phyloP scores from a whole-genome alignment of 2,797 vertebrate species.

The Iguana delicatissima region DNA sequence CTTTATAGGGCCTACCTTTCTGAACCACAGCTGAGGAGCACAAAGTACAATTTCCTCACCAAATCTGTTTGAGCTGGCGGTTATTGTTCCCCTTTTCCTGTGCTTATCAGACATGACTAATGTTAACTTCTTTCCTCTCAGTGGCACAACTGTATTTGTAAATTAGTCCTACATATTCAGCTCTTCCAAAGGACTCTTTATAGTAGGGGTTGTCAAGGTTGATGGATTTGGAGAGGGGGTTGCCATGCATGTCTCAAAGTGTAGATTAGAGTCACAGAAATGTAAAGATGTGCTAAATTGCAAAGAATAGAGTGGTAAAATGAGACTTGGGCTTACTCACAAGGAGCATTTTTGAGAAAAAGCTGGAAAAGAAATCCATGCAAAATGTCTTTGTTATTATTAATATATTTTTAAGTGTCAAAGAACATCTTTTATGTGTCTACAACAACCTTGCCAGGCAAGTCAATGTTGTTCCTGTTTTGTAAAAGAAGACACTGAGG shows the following conservation, averaged over 20 bases:
- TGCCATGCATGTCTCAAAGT: no score
- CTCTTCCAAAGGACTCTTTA: background rate
- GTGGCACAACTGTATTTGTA: rapidly evolving
- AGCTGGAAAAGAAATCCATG: background rate
- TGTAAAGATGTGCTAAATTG: slow-evolving; percentile 62
- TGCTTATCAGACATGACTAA: slow-evolving; percentile 3
- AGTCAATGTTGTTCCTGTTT: slow-evolving; percentile 2
- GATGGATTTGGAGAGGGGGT: no score
- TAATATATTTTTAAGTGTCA: background rate
- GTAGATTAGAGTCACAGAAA: slow-evolving; percentile 21
- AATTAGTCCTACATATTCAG: slow-evolving; percentile 9
- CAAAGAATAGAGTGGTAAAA: slow-evolving; percentile 61
- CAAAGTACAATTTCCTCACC: background rate
- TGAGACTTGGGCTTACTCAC: slow-evolving; percentile 6
- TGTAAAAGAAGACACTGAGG: background rate
- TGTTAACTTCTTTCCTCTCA: slow-evolving; percentile 29
- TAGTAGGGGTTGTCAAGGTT: background rate
- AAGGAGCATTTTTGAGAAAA: background rate
- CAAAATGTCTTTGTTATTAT: slow-evolving; percentile 51
- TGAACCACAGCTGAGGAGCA: background rate
- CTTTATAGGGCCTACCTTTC: background rate
- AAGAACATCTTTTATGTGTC: background rate
- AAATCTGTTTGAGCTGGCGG: slow-evolving; percentile 20
- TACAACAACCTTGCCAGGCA: background rate
- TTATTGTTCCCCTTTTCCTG: background rate